These are phyloP conservation scores for Epinephelus coioides DNA, from an alignment of 2,797 vertebrate species.

Conservation along the genomic window DNA sequence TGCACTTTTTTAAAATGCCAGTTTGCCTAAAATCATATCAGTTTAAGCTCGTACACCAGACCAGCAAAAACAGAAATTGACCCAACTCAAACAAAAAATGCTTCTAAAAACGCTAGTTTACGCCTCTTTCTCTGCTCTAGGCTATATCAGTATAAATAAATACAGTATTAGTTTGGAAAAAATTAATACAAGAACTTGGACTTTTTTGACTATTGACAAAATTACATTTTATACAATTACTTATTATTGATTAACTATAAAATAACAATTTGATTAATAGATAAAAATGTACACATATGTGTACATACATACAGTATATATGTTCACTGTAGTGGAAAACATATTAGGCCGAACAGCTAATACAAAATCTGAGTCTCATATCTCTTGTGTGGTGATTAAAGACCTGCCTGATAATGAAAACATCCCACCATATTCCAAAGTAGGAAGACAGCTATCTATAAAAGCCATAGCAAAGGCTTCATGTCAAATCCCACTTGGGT, in stretches of 20 bases:
- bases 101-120: too few relatives aligned
- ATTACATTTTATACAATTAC: too few relatives aligned
- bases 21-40: too few relatives aligned
- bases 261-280: background rate
- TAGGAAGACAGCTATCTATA: background rate
- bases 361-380: constrained; percentile 3
- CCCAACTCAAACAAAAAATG: background rate
- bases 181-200: background rate
- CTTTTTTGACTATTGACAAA: background rate
- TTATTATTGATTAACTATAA: too few relatives aligned
- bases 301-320: background rate
- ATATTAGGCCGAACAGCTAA: background rate
- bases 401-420: constrained; percentile 8
- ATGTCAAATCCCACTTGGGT: constrained; percentile 5
- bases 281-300: background rate
- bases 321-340: background rate
- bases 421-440: background rate
- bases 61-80: too few relatives aligned
- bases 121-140: background rate
- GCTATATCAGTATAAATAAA: background rate
- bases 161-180: background rate
- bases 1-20: too few relatives aligned
- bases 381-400: constrained; percentile 17
- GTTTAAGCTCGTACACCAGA: too few relatives aligned
- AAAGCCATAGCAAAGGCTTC: background rate